Evolutionary conservation across 2,888 invertebrate species (phyloP).

Genomic region (Mythimna lalbum): DNA sequence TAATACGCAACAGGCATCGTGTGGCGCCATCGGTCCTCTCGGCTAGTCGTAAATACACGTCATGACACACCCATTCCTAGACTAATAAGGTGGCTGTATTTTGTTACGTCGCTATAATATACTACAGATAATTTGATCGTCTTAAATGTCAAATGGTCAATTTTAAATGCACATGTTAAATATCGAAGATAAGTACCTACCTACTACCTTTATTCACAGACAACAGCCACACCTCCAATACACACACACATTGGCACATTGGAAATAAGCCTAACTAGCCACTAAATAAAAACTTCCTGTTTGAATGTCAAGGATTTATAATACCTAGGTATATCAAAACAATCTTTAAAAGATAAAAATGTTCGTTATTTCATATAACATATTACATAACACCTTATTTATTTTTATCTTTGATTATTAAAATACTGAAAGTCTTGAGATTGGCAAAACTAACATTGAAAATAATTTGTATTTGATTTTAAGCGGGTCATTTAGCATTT

Average conservation of each 20-base stretch:
- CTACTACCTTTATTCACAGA: constrained; percentile 5
- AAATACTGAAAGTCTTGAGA: not conserved
- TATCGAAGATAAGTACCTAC: not conserved
- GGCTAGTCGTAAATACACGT: constrained; percentile 81
- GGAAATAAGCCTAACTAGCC: not conserved
- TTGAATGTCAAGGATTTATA: constrained; percentile 15
- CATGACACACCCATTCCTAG: constrained; percentile 89
- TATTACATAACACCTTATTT: not conserved
- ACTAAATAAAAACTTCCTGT: constrained; percentile 13
- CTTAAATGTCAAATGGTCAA: constrained; percentile 21
- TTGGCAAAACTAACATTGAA: not conserved
- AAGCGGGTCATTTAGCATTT: not conserved
- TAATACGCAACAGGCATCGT: constrained; percentile 84
- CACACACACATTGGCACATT: not conserved
- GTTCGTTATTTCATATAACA: not conserved
- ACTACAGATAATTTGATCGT: constrained; percentile 40
- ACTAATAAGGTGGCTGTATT: constrained; percentile 83
- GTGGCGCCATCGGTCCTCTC: constrained; percentile 71
- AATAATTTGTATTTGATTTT: not conserved
- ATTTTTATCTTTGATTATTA: not conserved
- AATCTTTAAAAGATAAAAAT: constrained; percentile 17
- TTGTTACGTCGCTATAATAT: constrained; percentile 66
- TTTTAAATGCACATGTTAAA: constrained; percentile 45
- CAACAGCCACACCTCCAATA: constrained; percentile 48
- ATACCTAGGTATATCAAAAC: constrained; percentile 15